These are phyloP conservation scores for Lasioglossum zephyrum DNA, from an alignment of 2,888 invertebrate species.

Conservation along the genomic window DNA sequence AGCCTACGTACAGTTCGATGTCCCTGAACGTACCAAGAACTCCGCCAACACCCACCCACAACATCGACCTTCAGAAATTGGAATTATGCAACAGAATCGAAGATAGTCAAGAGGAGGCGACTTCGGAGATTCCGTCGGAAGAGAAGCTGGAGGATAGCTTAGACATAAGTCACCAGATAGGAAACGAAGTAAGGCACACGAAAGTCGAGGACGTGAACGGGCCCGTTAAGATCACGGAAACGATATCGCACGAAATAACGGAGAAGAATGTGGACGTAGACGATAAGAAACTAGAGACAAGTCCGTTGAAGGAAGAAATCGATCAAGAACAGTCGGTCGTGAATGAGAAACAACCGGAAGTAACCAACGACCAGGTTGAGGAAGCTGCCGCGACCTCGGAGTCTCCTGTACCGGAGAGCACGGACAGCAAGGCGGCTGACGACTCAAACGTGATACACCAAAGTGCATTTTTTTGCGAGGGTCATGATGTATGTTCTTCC, in stretches of 20 bases:
- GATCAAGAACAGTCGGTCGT: not conserved
- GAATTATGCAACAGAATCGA: conserved; percentile 68
- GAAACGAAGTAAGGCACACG: conserved; percentile 6
- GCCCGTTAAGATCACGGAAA: conserved; percentile 78
- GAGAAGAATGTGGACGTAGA: conserved; percentile 63
- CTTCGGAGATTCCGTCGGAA: not conserved
- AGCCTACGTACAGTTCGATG: conserved; percentile 12
- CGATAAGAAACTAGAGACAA: conserved; percentile 3
- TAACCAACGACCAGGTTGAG: not conserved
- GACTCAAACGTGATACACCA: conserved; percentile 59
- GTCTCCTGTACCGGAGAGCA: conserved; percentile 8
- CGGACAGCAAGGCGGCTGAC: not conserved
- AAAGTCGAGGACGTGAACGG: conserved; percentile 36
- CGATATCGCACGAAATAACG: conserved; percentile 76
- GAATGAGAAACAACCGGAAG: not conserved
- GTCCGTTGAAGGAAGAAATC: not conserved
- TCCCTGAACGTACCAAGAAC: conserved; percentile 26
- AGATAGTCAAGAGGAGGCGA: conserved; percentile 8
- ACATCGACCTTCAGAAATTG: conserved; percentile 64
- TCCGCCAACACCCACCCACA: conserved; percentile 15
- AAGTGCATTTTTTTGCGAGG: conserved; percentile 65
- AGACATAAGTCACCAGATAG: not conserved
- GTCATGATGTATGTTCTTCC: conserved; percentile 61
- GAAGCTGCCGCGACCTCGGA: conserved; percentile 11
- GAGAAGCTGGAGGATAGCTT: conserved; percentile 29